phyloP scores from a whole-genome alignment of 2,113 vertebrate genomes.

The Melanotaenia duboulayi region DNA sequence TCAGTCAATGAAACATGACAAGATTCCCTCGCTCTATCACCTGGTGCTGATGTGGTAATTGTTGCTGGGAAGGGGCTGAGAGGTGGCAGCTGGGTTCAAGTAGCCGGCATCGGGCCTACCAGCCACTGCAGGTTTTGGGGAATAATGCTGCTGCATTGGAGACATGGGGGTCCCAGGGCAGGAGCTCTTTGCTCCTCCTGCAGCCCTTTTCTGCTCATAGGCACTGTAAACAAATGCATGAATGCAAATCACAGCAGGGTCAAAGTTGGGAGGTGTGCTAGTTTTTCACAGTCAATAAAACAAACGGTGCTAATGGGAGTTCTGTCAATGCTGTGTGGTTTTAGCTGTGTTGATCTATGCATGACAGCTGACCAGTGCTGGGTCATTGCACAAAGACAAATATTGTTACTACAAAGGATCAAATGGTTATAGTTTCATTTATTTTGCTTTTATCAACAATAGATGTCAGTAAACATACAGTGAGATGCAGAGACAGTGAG shows the following conservation, averaged over 20 bases:
- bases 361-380: conserved; percentile 33
- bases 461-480: too few species aligned
- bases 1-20: neutral
- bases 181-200: conserved; percentile 85
- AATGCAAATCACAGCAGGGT: neutral
- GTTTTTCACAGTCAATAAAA: conserved; percentile 45
- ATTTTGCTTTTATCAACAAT: neutral
- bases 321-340: conserved; percentile 36
- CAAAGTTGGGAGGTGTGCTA: neutral
- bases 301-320: conserved; percentile 46
- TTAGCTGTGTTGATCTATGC: conserved; percentile 33
- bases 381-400: neutral
- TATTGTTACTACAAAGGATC: neutral
- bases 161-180: conserved; percentile 86
- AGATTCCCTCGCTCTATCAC: conserved; percentile 23
- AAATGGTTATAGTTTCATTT: neutral
- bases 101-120: conserved; percentile 87
- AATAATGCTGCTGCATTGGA: conserved; percentile 87
- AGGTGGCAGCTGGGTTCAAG: conserved; percentile 84
- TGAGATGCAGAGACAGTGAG: too few species aligned
- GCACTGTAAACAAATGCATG: conserved; percentile 81
- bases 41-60: conserved; percentile 84
- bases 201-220: conserved; percentile 89
- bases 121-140: conserved; percentile 81
- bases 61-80: conserved; percentile 85